Evolutionary conservation across 2,113 vertebrate genomes (phyloP).

Genomic region (Vombatus ursinus): DNA sequence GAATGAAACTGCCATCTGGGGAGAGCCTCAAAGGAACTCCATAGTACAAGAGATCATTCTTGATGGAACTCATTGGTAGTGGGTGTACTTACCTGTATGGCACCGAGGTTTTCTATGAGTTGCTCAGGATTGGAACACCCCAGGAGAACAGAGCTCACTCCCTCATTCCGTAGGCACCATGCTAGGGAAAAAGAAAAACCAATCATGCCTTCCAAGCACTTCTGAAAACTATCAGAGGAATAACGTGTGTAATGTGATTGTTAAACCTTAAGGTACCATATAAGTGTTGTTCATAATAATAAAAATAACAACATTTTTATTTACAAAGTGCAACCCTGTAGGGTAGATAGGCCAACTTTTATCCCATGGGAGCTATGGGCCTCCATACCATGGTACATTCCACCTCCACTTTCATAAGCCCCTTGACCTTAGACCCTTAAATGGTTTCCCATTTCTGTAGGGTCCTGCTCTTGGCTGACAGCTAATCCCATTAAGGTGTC

Average conservation of each 20-base stretch:
- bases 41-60: not conserved
- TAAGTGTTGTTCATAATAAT: not conserved
- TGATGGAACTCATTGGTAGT: not conserved
- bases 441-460: not conserved
- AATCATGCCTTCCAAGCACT: slow-evolving; percentile 13
- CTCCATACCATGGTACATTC: not conserved
- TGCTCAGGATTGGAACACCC: slow-evolving; percentile 97
- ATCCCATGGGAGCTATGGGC: not conserved
- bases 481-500: not conserved
- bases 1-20: not conserved
- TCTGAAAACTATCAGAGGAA: not conserved
- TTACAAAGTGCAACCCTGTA: not conserved
- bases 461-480: not conserved
- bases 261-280: not conserved
- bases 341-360: not conserved
- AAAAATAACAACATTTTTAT: not conserved
- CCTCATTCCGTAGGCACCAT: slow-evolving; percentile 97
- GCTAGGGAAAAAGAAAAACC: slow-evolving; percentile 82
- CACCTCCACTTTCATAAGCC: not conserved
- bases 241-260: not conserved
- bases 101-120: slow-evolving; percentile 97
- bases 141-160: slow-evolving; percentile 96
- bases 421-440: not conserved
- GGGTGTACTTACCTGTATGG: slow-evolving; percentile 92
- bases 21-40: not conserved